Conservation (phyloP, 2,113 vertebrate genomes). For the Hippolais icterina region DNA sequence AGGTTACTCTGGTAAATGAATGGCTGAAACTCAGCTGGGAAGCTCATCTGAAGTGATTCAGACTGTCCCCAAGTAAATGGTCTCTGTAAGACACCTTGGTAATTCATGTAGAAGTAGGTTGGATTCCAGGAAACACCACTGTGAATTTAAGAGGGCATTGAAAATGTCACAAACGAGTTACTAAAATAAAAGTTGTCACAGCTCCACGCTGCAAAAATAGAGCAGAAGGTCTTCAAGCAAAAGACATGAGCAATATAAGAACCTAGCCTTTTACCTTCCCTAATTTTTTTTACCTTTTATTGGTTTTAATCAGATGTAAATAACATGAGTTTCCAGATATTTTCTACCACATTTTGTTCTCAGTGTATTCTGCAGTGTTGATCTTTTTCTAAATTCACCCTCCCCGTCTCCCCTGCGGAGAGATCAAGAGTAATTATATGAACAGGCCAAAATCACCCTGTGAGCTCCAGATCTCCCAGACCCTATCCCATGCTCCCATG, state of each 20-base stretch:
- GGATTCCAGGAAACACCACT: neutral
- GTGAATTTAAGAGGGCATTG: neutral
- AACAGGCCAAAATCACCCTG: neutral
- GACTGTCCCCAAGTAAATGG: neutral
- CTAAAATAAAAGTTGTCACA: neutral
- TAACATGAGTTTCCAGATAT: neutral
- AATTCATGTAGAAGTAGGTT: neutral
- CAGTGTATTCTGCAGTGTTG: neutral
- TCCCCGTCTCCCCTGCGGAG: neutral
- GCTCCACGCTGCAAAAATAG: neutral
- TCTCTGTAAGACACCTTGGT: neutral
- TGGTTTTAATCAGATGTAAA: neutral
- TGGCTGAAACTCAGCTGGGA: neutral
- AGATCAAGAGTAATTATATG: neutral
- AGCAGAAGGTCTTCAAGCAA: neutral
- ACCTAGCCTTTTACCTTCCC: neutral
- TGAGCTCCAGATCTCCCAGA: neutral
- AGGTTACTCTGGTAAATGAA: neutral
- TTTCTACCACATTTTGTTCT: neutral
- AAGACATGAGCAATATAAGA: neutral
- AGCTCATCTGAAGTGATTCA: neutral
- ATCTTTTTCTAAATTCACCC: neutral
- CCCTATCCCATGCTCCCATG: neutral
- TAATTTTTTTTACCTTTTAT: neutral
- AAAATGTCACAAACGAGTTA: neutral